Conservation (phyloP, 1,140 invertebrate genomes). For the Ceratosolen fusciceps region DNA sequence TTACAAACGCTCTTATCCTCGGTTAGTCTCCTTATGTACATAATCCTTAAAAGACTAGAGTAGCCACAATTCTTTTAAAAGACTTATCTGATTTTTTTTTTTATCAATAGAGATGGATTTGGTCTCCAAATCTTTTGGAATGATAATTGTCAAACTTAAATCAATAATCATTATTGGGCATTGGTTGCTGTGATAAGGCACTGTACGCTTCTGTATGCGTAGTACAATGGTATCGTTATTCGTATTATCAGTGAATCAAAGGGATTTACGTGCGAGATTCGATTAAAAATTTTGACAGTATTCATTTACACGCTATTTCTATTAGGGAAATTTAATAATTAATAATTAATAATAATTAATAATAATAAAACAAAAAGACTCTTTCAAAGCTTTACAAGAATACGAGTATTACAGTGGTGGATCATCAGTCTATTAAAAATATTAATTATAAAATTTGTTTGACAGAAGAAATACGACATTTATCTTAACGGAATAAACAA, state of each 20-base stretch:
- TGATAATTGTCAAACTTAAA: not conserved
- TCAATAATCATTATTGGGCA: not conserved
- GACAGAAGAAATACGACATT: not conserved
- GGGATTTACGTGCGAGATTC: not conserved
- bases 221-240: not conserved
- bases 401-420: not conserved
- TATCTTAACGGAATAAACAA: not conserved
- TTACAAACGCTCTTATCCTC: slow-evolving; percentile 12
- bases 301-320: not conserved
- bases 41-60: not conserved
- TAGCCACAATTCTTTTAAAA: too few species aligned
- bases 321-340: slow-evolving; percentile 13
- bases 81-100: not conserved
- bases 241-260: not conserved
- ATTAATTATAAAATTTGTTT: slow-evolving; percentile 1
- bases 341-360: too few species aligned
- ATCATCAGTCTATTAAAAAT: not conserved
- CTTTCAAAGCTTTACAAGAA: not conserved
- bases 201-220: not conserved
- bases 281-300: not conserved
- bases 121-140: slow-evolving; percentile 25
- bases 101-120: not conserved
- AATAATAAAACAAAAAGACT: not conserved
- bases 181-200: not conserved
- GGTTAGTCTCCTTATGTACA: slow-evolving; percentile 7